Base-by-base conservation (phyloP, 1,140 invertebrate genomes). In the Halesus radiatus region DNA sequence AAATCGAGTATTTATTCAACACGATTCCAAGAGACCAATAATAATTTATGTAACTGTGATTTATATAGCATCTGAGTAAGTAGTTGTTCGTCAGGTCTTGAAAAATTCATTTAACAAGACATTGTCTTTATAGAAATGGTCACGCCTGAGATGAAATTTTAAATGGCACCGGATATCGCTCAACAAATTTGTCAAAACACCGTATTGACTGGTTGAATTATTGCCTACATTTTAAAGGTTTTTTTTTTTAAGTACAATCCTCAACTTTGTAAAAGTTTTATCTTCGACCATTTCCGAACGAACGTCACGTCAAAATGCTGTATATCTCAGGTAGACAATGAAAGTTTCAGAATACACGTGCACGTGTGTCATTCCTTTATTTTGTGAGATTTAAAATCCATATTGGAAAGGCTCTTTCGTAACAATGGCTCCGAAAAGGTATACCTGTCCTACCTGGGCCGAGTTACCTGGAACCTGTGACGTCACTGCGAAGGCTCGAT, bases 401-500 rank as follows among this genome's bases (percentile, higher is more conserved):
- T 58, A 75, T 75, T 75, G 72, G 54, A 58, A 75, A 75, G 72
- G 72, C 53, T 32, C n/a, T 72, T 50, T 56, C 72, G 53, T 58
- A 66, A 74, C 60, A 79, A 77, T 64, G 45, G 76, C 60, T 52
- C 22, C 23, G 22, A 54, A 78, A 79, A 79, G 78, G 78, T 74
- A 62, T 62, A 74, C 56, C 32, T 62, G 54, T 20, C 16, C 29
- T 75, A 75, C 78, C 60, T 52, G 58, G 78, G 54, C 70, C 4
- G 54, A 18, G 52, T 13, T 79, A 81, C 80, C 76, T 81, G 80
- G 70, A 74, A 54, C 53, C 70, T 81, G 20, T 76, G 80, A 72
- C 81, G 81, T 80, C 81, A 80, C 74, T 3, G 26, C 20, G 58
- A 56, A 72, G 82, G 29, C 74, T 66, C 53, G 22, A 53, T 18